Base-by-base conservation (phyloP, 2,797 vertebrate genomes). In the Ispidina picta region DNA sequence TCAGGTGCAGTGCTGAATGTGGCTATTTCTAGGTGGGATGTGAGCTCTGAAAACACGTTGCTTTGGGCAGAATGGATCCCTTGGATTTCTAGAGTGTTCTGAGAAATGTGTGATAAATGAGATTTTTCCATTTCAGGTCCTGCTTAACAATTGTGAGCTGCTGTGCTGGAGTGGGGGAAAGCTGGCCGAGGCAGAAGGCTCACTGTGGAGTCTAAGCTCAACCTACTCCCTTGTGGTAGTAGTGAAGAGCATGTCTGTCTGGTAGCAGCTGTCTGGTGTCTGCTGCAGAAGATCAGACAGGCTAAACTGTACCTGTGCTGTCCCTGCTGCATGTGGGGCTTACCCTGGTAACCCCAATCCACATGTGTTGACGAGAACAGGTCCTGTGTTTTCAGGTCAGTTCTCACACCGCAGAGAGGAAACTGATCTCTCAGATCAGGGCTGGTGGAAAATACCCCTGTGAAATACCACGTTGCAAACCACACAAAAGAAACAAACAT, bases 141-240 rank as follows among this genome's bases (percentile, higher is more conserved):
- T 63, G 71, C 68, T 77, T 71, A 77, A 62, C 0, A n/a, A 48
- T 35, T 68, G 55, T 76, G 75, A 73, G 65, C 39, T 72, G 55
- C 88, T 94, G 15, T 81, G 86, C 76, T 93, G 82, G 75, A 83
- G 82, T 90, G 59, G 46, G 82, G 86, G 51, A 69, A 85, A 94
- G 89, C 76, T 85, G 80, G 56, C 58, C 0, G n/a, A 87, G 89
- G 65, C 65, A 75, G 82, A 74, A 89, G 66, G 69, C 83, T 90
- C n/a, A 2, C 5, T 51, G 49, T 55, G 72, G 56, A 84, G 86
- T 92, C 65, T 44, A 12, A 77, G 66, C 83, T 16, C 60, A 69
- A 88, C 82, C 85, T 68, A 6, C 62, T 89, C 89, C 84, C 63
- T 44, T 81, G 82, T 39, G 86, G 55, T 65, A 37, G 74, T 20